Evolutionary conservation across 2,888 invertebrate genomes (phyloP), one percentile per base, ranked within the genome.

Genomic region (Drosophila phalerata): DNA sequence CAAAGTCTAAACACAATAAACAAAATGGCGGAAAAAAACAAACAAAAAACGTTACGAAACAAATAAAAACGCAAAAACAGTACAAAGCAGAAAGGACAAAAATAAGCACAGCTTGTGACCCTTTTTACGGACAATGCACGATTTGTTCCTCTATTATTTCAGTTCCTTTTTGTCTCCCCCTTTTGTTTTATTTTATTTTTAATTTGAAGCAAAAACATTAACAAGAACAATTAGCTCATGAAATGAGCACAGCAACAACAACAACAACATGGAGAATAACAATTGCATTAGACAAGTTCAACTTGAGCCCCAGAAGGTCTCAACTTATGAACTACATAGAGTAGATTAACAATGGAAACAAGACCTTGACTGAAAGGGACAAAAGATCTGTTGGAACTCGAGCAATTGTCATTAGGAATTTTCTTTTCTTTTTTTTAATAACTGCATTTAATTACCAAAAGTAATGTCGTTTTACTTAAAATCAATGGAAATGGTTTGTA

Each of bases 1-100:
- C 84, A 84, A 86, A 80, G 88, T 81, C 89, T 77, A 86, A 81
- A 73, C 77, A 86, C 85, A 86, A 85, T 88, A 88, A 87, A 81
- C 79, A 79, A 85, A 87, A 85, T 85, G 85, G 85, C 77, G 76
- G 66, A 84, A 74, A 61, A 58, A 49, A 60, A 53, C 53, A 60
- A 45, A 65, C 52, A 38, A 42, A 32, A 30, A 65, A 32, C 17
- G 28, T 47, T 57, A 60, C 42, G 30, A 42, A 67, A 47, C 48
- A 49, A 49, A 49, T 19, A 49, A 49, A 34, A 47, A 60, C 25
- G 58, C 74, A 71, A 65, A 61, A 57, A 56, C 47, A 55, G 56
- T 61, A 69, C 49, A 65, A 63, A 67, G 73, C 65, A 76, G 58
- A 77, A 57, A 38, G 53, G 47, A 72, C 58, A 65, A 69, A 77